Percentiles rank a stretch among this genome's conserved stretches.
phyloP scores from a whole-genome alignment of 2,888 invertebrate genomes.

The Catocala fraxini region DNA sequence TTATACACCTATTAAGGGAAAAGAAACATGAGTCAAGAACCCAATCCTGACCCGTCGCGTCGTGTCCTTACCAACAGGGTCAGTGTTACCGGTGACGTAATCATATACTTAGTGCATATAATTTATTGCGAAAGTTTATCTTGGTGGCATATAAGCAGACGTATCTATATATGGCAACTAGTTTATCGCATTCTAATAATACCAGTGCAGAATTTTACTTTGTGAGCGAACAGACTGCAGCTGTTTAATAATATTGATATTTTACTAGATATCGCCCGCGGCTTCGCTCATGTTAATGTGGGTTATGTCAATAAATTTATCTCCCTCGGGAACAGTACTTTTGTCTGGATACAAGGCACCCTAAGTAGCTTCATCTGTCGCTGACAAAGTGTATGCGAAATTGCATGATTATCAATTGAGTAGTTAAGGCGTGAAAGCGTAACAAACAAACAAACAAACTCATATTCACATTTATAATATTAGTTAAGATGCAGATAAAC shows the following conservation, averaged over 20 bases:
- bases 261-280: too few relatives aligned
- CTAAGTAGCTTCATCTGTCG: too few relatives aligned
- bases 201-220: slow-evolving; percentile 13
- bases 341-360: too few relatives aligned
- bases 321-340: too few relatives aligned
- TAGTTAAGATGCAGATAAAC: neutral
- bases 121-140: slow-evolving; percentile 56
- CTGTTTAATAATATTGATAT: slow-evolving; percentile 3
- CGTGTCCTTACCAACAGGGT: slow-evolving; percentile 37
- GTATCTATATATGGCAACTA: neutral
- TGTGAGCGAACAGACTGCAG: neutral
- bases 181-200: slow-evolving; percentile 20
- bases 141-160: slow-evolving; percentile 12
- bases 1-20: slow-evolving; percentile 34
- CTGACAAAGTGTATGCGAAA: too few relatives aligned
- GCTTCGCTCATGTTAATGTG: too few relatives aligned
- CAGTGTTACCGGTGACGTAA: slow-evolving; percentile 55
- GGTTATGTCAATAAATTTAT: too few relatives aligned
- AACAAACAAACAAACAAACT: too few relatives aligned
- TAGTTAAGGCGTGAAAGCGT: too few relatives aligned
- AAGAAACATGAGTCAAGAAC: slow-evolving; percentile 44
- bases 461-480: too few relatives aligned
- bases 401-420: too few relatives aligned
- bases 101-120: slow-evolving; percentile 33
- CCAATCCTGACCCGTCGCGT: slow-evolving; percentile 30